A percentile compares a stretch with the other conserved stretches of the same genome.
phyloP scores from a whole-genome alignment of 2,113 vertebrate species.

The Cyrtonyx montezumae region DNA sequence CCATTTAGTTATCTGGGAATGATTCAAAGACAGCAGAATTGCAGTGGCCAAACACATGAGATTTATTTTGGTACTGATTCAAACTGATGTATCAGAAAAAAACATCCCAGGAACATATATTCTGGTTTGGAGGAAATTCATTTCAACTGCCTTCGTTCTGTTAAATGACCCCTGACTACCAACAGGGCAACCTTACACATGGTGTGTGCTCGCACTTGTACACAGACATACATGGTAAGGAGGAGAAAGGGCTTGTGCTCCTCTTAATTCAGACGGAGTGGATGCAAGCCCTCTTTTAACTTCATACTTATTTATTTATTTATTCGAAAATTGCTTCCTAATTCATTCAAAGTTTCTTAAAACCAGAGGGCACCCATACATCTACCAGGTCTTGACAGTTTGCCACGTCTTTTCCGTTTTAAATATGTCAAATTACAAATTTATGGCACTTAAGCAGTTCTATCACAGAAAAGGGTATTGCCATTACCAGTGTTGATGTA shows the following conservation, averaged over 20 bases:
- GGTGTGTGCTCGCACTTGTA: too few relatives aligned
- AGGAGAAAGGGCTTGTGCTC: not conserved
- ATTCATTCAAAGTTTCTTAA: not conserved
- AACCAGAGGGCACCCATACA: not conserved
- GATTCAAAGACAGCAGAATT: not conserved
- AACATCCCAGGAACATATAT: slow-evolving; percentile 20
- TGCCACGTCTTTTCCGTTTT: not conserved
- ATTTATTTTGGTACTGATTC: slow-evolving; percentile 37
- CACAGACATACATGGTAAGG: not conserved
- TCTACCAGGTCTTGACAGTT: not conserved
- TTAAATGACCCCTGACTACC: slow-evolving; percentile 33
- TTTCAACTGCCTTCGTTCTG: slow-evolving; percentile 44
- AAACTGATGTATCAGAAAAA: slow-evolving; percentile 37
- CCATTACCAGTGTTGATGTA: not conserved
- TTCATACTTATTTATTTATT: not conserved
- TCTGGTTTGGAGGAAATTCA: slow-evolving; percentile 24
- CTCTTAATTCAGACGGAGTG: not conserved
- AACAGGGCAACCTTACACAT: not conserved
- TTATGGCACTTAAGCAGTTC: not conserved
- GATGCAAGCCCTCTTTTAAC: not conserved
- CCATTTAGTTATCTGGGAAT: not conserved
- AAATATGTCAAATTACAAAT: not conserved
- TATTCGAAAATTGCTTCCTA: not conserved
- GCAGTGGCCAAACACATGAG: not conserved
- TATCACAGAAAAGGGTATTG: not conserved